phyloP scores from a whole-genome alignment of 2,888 invertebrate species.

The Xylophagus ater region DNA sequence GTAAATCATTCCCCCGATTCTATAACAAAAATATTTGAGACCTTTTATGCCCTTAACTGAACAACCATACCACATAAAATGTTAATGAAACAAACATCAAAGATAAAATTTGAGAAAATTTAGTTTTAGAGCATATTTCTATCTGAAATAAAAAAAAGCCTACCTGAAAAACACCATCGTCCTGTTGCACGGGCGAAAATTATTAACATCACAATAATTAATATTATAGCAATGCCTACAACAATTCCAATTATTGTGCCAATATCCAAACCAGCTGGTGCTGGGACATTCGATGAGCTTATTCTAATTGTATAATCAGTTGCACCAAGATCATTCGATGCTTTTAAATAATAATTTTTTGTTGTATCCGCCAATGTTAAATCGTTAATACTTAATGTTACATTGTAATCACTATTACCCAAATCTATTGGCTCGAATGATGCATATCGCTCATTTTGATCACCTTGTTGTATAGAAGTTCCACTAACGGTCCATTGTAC shows the following conservation, averaged over 20 bases:
- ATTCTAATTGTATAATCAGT: conserved; percentile 55
- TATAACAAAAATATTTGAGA: conserved; percentile 25
- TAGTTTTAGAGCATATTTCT: too few relatives aligned
- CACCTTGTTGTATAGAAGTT: conserved; percentile 43
- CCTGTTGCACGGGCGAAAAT: conserved; percentile 65
- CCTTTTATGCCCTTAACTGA: conserved; percentile 6
- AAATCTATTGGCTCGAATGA: conserved; percentile 31
- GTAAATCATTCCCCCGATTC: too few relatives aligned
- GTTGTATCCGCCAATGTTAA: conserved; percentile 67
- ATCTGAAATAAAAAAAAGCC: conserved; percentile 42
- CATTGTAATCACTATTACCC: conserved; percentile 55
- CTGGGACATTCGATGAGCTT: conserved; percentile 54
- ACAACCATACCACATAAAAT: background rate
- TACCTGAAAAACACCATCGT: conserved; percentile 80
- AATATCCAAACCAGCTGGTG: conserved; percentile 57
- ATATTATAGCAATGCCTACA: conserved; percentile 53
- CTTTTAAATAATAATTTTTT: conserved; percentile 53
- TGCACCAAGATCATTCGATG: conserved; percentile 55
- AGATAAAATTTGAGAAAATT: too few relatives aligned
- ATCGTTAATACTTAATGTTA: conserved; percentile 52
- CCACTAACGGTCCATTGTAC: conserved; percentile 58
- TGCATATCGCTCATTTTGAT: conserved; percentile 31
- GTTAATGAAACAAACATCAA: background rate
- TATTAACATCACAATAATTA: conserved; percentile 56
- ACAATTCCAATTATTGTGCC: conserved; percentile 68